A percentile compares a stretch with the other conserved stretches of the same genome.
Evolutionary conservation across 2,797 vertebrate genomes (phyloP).

Genomic region (Liparis tanakae): DNA sequence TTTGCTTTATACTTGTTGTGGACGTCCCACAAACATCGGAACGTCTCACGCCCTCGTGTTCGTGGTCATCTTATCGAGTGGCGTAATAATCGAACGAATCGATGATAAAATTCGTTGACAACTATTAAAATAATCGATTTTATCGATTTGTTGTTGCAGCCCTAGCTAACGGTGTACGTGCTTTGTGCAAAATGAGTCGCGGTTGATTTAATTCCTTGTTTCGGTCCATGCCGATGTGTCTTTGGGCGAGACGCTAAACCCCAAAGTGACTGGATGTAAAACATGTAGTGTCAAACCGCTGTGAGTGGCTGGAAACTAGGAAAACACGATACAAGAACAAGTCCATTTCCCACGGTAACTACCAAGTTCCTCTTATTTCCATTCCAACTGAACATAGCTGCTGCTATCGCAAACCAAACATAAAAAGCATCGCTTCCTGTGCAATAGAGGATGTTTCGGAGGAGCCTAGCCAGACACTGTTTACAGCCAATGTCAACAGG

Average conservation of each 20-base stretch:
- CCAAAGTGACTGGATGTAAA: not conserved
- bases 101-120: too few relatives aligned
- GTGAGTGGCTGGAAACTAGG: not conserved
- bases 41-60: too few relatives aligned
- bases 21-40: too few relatives aligned
- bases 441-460: slow-evolving; percentile 12
- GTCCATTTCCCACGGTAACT: not conserved
- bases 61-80: too few relatives aligned
- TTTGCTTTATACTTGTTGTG: too few relatives aligned
- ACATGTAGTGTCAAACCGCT: not conserved
- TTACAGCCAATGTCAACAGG: slow-evolving; percentile 18
- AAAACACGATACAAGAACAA: not conserved
- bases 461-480: slow-evolving; percentile 1
- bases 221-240: too few relatives aligned
- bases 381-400: not conserved
- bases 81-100: too few relatives aligned
- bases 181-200: not conserved
- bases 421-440: slow-evolving; percentile 16
- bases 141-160: too few relatives aligned
- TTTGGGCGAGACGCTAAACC: not conserved
- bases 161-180: not conserved
- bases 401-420: not conserved
- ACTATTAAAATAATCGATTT: too few relatives aligned
- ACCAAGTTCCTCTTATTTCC: slow-evolving; percentile 36
- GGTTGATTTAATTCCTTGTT: not conserved